These are phyloP conservation scores for Corythucha ciliata DNA, from an alignment of 2,888 invertebrate genomes.

Conservation along the genomic window DNA sequence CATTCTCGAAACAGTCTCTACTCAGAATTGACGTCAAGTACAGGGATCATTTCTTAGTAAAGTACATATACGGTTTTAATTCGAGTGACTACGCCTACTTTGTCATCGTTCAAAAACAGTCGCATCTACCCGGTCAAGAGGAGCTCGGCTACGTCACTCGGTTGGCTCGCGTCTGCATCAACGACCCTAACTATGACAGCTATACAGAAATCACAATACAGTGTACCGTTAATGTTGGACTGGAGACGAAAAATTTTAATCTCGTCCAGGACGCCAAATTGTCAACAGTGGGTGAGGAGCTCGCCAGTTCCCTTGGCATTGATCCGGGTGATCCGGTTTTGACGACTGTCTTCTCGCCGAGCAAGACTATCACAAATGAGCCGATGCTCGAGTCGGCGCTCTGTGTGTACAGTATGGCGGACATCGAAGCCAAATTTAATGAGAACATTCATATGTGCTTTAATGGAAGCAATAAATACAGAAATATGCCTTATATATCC, in stretches of 20 bases:
- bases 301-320: constrained; percentile 73
- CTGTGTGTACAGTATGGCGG: constrained; percentile 83
- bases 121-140: constrained; percentile 77
- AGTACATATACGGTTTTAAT: constrained; percentile 94
- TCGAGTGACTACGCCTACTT: constrained; percentile 93
- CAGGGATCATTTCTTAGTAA: constrained; percentile 87
- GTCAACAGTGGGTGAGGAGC: constrained; percentile 69
- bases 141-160: constrained; percentile 84
- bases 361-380: constrained; percentile 76
- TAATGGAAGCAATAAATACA: constrained; percentile 84
- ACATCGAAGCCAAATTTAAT: constrained; percentile 86
- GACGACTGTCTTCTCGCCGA: constrained; percentile 82
- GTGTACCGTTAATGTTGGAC: constrained; percentile 61
- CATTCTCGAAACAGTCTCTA: constrained; percentile 75
- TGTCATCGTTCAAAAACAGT: constrained; percentile 87
- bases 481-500: constrained; percentile 85
- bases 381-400: constrained; percentile 76
- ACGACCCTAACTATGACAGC: constrained; percentile 90
- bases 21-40: constrained; percentile 86
- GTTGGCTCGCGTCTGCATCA: constrained; percentile 84
- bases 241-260: constrained; percentile 61
- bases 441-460: constrained; percentile 97
- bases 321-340: constrained; percentile 71
- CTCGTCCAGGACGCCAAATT: constrained; percentile 88
- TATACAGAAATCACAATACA: constrained; percentile 93